phyloP scores from a whole-genome alignment of 2,113 vertebrate species.

The Mus spicilegus region DNA sequence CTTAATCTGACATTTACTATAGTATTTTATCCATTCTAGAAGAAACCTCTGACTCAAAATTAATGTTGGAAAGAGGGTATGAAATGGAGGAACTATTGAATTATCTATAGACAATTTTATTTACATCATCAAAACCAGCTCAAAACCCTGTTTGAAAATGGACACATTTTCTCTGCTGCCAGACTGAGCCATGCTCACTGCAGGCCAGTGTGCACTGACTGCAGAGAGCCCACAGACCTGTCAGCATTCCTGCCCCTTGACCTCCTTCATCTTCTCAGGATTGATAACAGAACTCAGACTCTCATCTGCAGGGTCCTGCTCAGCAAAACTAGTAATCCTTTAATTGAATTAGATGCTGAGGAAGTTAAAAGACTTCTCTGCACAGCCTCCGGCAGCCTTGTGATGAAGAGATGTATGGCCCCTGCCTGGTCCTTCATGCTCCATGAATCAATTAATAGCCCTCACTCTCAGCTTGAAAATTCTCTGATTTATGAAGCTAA shows the following conservation, averaged over 20 bases:
- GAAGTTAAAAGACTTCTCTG: constrained; percentile 56
- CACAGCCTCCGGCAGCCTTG: background rate
- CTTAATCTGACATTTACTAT: background rate
- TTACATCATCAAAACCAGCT: constrained; percentile 2
- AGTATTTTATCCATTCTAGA: background rate
- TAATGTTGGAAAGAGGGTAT: background rate
- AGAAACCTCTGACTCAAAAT: background rate
- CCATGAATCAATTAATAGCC: constrained; percentile 51
- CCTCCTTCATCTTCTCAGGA: background rate
- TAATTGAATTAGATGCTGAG: constrained; percentile 55
- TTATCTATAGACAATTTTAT: background rate
- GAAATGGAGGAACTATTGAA: background rate
- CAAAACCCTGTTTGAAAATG: background rate
- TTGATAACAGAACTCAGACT: constrained; percentile 26
- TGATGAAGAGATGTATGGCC: constrained; percentile 26
- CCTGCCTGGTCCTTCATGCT: constrained; percentile 47
- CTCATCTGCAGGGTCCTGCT: constrained; percentile 4
- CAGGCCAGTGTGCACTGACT: background rate
- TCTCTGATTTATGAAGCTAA: background rate
- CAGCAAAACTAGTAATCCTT: constrained; percentile 9
- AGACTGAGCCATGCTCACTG: background rate
- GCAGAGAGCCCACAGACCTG: background rate
- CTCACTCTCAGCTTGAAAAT: constrained; percentile 16
- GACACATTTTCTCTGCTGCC: background rate
- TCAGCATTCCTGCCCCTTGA: background rate